Evolutionary conservation across 2,113 vertebrate genomes (phyloP).

Genomic region (Columba janthina): DNA sequence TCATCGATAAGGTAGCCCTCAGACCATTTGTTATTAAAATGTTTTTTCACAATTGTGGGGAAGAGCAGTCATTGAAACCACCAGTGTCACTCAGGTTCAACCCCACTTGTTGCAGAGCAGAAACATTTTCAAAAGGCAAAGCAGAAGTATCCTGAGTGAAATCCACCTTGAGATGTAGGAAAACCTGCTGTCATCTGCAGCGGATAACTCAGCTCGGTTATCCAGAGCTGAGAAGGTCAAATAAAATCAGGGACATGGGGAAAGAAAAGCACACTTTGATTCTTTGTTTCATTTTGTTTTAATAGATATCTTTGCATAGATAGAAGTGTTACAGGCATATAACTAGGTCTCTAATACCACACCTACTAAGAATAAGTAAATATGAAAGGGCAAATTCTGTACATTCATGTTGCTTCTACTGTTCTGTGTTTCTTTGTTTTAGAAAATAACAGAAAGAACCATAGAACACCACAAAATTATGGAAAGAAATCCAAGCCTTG

Average conservation of each 20-base stretch:
- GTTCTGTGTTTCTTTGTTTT: neutral
- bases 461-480: neutral
- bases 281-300: neutral
- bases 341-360: neutral
- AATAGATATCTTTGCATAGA: neutral
- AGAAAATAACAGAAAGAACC: neutral
- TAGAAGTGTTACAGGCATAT: neutral
- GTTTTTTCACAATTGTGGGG: neutral
- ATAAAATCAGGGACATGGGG: neutral
- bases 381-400: neutral
- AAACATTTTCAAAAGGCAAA: neutral
- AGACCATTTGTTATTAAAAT: neutral
- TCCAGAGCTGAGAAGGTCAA: neutral
- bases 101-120: neutral
- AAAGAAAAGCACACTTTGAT: neutral
- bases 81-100: neutral
- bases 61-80: neutral
- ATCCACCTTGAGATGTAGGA: neutral
- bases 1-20: neutral
- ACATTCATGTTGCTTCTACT: neutral
- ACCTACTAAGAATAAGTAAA: neutral
- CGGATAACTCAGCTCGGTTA: neutral
- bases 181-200: neutral
- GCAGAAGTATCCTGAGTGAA: neutral
- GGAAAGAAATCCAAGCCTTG: neutral